Conservation (phyloP, 2,888 invertebrate genomes). For the Gastrophysa polygoni region DNA sequence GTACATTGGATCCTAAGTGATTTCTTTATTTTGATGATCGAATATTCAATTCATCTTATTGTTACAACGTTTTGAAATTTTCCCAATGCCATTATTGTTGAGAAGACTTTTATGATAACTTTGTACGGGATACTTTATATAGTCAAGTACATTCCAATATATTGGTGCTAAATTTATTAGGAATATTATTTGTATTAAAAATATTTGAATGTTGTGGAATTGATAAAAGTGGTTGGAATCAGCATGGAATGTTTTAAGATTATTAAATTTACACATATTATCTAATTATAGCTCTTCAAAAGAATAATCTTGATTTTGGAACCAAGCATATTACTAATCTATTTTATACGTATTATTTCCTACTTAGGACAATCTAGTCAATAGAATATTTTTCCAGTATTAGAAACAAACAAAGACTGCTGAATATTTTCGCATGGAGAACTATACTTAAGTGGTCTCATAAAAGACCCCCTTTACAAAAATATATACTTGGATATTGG, state of each 20-base stretch:
- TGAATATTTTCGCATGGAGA: slow-evolving; percentile 17
- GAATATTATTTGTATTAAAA: not conserved
- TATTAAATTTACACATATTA: too few relatives aligned
- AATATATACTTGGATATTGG: not conserved
- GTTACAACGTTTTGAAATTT: too few relatives aligned
- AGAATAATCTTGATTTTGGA: not conserved
- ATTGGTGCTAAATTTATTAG: slow-evolving; percentile 13
- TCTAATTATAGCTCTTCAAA: too few relatives aligned
- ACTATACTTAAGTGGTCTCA: not conserved
- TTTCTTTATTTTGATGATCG: too few relatives aligned
- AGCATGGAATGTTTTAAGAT: too few relatives aligned
- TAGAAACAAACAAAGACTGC: slow-evolving; percentile 45
- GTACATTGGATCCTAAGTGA: too few relatives aligned
- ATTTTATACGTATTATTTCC: slow-evolving; percentile 10
- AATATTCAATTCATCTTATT: too few relatives aligned
- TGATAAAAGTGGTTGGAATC: not conserved
- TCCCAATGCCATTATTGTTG: too few relatives aligned
- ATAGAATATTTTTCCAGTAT: slow-evolving; percentile 39
- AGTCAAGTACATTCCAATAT: slow-evolving; percentile 6
- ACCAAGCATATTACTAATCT: not conserved
- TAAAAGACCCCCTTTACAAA: not conserved
- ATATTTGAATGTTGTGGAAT: not conserved
- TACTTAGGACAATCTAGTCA: slow-evolving; percentile 39
- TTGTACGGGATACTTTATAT: too few relatives aligned
- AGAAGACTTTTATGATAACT: too few relatives aligned